Conservation (phyloP, 2,113 vertebrate species). For the Geothlypis trichas region DNA sequence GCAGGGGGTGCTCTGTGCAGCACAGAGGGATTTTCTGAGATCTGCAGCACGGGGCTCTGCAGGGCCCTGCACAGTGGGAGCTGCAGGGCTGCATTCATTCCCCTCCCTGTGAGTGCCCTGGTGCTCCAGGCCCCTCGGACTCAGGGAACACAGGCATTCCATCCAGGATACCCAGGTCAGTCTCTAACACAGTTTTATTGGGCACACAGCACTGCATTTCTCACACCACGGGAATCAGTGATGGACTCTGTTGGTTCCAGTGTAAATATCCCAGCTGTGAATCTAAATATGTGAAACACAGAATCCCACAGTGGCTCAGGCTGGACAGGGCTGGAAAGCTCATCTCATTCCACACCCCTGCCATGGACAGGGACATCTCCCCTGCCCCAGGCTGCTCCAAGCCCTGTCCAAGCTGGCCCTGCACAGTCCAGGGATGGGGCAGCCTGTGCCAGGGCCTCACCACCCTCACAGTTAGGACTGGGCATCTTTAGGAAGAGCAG, state of each 20-base stretch:
- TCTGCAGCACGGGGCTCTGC: background rate
- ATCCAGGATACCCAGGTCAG: background rate
- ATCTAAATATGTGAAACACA: background rate
- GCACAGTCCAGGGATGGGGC: background rate
- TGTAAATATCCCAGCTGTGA: background rate
- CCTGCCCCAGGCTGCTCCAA: background rate
- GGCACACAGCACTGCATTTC: background rate
- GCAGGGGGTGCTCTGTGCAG: background rate
- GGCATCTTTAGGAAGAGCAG: fast-evolving
- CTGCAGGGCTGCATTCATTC: background rate
- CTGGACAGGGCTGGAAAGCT: background rate
- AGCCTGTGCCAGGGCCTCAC: background rate
- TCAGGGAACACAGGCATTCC: background rate
- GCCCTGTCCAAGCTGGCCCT: background rate
- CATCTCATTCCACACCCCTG: background rate
- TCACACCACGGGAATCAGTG: background rate
- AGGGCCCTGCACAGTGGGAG: background rate
- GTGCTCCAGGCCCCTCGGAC: background rate
- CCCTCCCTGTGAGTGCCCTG: background rate
- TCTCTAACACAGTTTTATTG: background rate
- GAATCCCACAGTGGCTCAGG: background rate
- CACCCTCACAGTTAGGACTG: background rate
- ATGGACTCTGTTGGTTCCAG: background rate
- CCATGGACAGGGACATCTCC: background rate
- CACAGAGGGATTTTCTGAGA: background rate